Conservation (phyloP, 2,888 invertebrate species). For the Anticlea derivata region DNA sequence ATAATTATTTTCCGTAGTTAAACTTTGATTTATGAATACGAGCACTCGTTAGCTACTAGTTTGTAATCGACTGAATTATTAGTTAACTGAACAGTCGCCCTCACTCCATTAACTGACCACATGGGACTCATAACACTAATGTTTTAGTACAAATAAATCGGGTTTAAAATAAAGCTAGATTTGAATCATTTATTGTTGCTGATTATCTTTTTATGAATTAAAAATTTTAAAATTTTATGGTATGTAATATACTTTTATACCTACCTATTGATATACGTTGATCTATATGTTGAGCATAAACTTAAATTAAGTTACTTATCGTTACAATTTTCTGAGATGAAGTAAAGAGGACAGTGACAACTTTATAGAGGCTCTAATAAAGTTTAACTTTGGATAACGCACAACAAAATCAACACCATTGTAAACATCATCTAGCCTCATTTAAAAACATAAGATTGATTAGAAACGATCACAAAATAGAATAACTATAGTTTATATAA, state of each 20-base stretch:
- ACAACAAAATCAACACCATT: too few relatives aligned
- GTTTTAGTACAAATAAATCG: conserved; percentile 29
- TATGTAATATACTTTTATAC: too few relatives aligned
- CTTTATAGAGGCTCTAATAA: too few relatives aligned
- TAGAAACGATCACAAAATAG: conserved; percentile 2
- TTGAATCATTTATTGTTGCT: conserved; percentile 8
- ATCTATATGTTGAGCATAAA: too few relatives aligned
- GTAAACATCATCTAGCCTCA: background rate
- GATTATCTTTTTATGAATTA: conserved; percentile 1
- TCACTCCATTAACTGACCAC: conserved; percentile 27
- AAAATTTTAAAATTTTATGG: background rate
- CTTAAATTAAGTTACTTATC: too few relatives aligned
- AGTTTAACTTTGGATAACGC: too few relatives aligned
- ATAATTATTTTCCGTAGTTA: conserved; percentile 4
- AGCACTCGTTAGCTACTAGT: conserved; percentile 30
- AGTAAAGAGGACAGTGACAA: too few relatives aligned
- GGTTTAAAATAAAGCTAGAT: conserved; percentile 21
- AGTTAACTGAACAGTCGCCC: conserved; percentile 20
- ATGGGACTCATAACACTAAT: conserved; percentile 35
- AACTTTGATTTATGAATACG: conserved; percentile 23
- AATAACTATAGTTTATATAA: background rate
- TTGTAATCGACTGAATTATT: conserved; percentile 36
- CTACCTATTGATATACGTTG: too few relatives aligned
- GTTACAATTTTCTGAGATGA: too few relatives aligned
- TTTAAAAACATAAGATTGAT: background rate